These are phyloP conservation scores for Hemibagrus wyckioides DNA, from an alignment of 2,113 vertebrate species.

Conservation along the genomic window DNA sequence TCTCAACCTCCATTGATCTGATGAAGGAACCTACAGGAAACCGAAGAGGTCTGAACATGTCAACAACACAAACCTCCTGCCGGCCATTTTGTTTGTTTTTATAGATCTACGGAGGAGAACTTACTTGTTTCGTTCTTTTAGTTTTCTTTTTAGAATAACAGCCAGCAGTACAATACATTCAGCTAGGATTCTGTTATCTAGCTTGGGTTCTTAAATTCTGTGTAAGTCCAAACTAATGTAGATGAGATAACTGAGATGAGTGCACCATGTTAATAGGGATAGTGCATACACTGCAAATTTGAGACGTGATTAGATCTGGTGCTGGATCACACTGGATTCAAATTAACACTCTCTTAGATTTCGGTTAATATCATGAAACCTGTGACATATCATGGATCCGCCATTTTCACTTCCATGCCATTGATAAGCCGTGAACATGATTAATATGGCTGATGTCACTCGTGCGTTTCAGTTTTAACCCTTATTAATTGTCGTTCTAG, in stretches of 20 bases:
- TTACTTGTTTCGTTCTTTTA: background rate
- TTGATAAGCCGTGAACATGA: background rate
- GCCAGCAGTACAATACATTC: background rate
- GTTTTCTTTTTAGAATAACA: background rate
- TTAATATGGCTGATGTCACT: background rate
- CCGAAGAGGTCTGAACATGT: constrained; percentile 16
- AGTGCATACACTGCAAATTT: background rate
- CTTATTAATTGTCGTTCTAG: too few species aligned
- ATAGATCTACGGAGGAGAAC: background rate
- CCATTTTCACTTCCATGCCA: background rate
- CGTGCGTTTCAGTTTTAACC: background rate
- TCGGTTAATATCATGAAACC: background rate
- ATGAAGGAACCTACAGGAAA: constrained; percentile 31
- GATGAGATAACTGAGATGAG: background rate
- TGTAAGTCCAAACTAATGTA: background rate
- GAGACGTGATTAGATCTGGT: background rate
- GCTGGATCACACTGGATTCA: background rate
- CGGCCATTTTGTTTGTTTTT: constrained; percentile 32
- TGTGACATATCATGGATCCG: background rate
- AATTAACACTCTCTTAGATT: background rate
- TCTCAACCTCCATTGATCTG: constrained; percentile 54
- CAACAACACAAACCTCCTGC: constrained; percentile 17
- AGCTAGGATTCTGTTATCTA: background rate
- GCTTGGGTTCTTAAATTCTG: background rate
- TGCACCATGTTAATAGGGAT: background rate